These are phyloP conservation scores for Phalera bucephala DNA, from an alignment of 2,888 invertebrate species.

Conservation along the genomic window DNA sequence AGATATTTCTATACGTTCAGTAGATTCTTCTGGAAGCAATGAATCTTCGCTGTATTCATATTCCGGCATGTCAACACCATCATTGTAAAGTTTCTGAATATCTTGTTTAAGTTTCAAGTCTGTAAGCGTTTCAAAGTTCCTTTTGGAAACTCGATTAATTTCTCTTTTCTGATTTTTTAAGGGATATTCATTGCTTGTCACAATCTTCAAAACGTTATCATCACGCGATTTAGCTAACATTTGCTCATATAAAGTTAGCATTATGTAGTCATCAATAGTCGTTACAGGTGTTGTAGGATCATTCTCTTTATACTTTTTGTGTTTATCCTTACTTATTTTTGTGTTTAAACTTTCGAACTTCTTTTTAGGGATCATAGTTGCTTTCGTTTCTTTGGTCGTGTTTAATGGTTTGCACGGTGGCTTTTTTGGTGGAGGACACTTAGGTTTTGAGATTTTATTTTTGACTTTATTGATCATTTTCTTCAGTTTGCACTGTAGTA, in stretches of 20 bases:
- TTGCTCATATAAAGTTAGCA: constrained; percentile 52
- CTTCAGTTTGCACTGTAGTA: constrained; percentile 45
- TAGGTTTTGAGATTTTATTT: no score
- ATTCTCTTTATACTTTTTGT: constrained; percentile 7
- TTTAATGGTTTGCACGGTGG: neutral
- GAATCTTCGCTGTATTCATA: constrained; percentile 17
- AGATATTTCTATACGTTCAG: neutral
- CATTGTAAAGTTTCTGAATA: constrained; percentile 28
- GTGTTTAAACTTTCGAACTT: constrained; percentile 1
- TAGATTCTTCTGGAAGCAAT: neutral
- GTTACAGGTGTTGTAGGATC: constrained; percentile 18
- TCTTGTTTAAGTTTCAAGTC: constrained; percentile 31
- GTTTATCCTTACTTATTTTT: constrained; percentile 5
- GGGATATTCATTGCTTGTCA: constrained; percentile 27
- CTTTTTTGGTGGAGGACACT: no score
- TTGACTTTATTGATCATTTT: constrained; percentile 45
- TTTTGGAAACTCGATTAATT: constrained; percentile 25
- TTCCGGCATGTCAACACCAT: constrained; percentile 32
- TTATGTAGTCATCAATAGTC: constrained; percentile 41
- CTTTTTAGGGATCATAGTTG: neutral
- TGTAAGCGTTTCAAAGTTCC: constrained; percentile 32
- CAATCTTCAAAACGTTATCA: constrained; percentile 41
- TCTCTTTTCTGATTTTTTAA: constrained; percentile 13
- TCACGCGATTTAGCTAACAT: constrained; percentile 48
- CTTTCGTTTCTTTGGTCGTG: neutral